Base-by-base conservation (phyloP, 2,797 vertebrate species). In the Hybognathus amarus region DNA sequence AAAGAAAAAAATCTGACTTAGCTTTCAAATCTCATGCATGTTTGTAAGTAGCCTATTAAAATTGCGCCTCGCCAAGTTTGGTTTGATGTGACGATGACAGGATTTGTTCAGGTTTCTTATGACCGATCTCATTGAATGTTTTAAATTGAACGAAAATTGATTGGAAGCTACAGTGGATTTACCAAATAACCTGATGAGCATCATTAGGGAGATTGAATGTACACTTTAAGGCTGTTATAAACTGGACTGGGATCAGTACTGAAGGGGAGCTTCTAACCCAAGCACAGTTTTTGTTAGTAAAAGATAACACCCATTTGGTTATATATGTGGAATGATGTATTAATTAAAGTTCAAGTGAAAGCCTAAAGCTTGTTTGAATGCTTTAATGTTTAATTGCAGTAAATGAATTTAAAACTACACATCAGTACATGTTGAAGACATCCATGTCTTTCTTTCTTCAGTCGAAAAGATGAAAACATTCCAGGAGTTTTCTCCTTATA, bases 281-380 rank as follows among this genome's bases (percentile, higher is more conserved):
- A 83, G 54, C 70, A 52, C 77, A 64, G 77, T 79, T 83, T 86
- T 68, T 76, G 64, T 79, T 83, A 64, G 70, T 76, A 86, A 90
- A 63, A 90, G 77, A 91, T 87, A 88, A 87, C 82, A 86, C 87
- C 85, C 83, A 91, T 90, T 91, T 87, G 85, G 88, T 90, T 92
- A 92, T 94, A 89, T 94, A 89, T 94, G 93, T 95, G 93, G 87
- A 94, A 94, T 92, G 89, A 94, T 91, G 90, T 94, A 92, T 92
- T 93, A 95, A 95, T 95, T 95, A 96, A 94, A 92, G 91, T 91
- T 91, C 69, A 89, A 91, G 88, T 92, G 88, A 94, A 93, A 88
- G 85, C 82, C 80, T 85, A 30, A 83, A 27, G 30, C 70, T n/a
- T 74, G 79, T 56, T 38, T 54, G 15, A 71, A 59, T 80, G n/a